These are phyloP conservation scores for Crocodylus rhombifer DNA, from an alignment of 2,797 vertebrate genomes.

Conservation along the genomic window DNA sequence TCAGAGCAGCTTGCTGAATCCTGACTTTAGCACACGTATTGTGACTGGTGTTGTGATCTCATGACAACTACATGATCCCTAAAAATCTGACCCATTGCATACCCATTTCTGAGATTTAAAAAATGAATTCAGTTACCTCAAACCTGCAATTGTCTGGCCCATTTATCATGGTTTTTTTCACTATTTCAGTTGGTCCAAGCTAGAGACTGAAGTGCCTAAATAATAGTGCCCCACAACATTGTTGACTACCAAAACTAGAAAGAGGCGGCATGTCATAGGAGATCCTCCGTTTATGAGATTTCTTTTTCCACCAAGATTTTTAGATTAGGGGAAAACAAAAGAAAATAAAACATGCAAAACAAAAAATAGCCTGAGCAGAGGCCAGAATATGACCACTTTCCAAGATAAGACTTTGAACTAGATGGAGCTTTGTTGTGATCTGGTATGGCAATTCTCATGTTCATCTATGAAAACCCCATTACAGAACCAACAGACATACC, in stretches of 20 bases:
- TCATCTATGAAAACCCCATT: not conserved
- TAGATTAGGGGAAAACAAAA: not conserved
- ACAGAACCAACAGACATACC: not conserved
- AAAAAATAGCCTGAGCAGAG: not conserved
- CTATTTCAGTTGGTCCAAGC: not conserved
- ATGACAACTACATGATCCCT: not conserved
- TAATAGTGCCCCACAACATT: not conserved
- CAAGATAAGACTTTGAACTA: not conserved
- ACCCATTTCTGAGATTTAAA: not conserved
- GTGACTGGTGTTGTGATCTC: not conserved
- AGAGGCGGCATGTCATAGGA: not conserved
- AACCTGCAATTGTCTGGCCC: not conserved
- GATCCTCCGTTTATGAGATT: too few relatives aligned
- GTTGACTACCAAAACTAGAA: not conserved
- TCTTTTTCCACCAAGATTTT: not conserved
- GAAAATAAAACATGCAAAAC: not conserved
- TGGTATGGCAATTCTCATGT: not conserved
- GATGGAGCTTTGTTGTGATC: not conserved
- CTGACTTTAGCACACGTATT: accelerated
- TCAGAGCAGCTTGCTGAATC: not conserved
- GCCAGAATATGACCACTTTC: not conserved
- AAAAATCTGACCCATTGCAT: not conserved
- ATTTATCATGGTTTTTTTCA: not conserved
- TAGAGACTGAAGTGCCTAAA: not conserved
- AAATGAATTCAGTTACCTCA: not conserved